Conservation (phyloP, 2,888 invertebrate genomes). For the Cotesia congregata region DNA sequence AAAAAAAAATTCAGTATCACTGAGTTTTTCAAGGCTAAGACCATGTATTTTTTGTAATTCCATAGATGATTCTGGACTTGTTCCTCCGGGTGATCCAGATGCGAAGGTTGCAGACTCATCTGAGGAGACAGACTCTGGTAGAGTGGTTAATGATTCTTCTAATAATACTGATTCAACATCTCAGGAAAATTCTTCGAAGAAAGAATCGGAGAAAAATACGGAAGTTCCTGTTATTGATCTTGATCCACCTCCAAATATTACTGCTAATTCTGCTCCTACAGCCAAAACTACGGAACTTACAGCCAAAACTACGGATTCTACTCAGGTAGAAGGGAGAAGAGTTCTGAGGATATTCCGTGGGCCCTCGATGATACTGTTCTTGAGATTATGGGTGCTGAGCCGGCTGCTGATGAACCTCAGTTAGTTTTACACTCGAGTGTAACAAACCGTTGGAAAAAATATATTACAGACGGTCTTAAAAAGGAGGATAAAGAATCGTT, state of each 20-base stretch:
- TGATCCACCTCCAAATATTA: not conserved
- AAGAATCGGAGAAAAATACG: not conserved
- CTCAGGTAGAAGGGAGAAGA: not conserved
- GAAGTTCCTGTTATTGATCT: not conserved
- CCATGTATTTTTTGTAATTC: not conserved
- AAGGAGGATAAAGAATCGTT: slow-evolving; percentile 8
- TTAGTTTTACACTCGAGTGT: slow-evolving; percentile 25
- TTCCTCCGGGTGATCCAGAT: not conserved
- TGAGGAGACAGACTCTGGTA: not conserved
- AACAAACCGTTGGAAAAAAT: slow-evolving; percentile 31
- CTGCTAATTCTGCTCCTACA: not conserved
- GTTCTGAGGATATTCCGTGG: not conserved
- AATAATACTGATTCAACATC: not conserved
- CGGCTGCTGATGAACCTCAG: slow-evolving; percentile 10
- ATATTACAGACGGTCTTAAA: slow-evolving; percentile 25
- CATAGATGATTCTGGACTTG: slow-evolving; percentile 1
- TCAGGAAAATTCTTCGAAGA: not conserved
- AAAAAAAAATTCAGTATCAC: not conserved
- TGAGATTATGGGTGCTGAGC: slow-evolving; percentile 24
- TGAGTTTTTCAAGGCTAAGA: not conserved
- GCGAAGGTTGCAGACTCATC: not conserved
- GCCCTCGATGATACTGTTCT: slow-evolving; percentile 24
- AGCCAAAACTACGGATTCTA: not conserved
- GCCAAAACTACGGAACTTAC: no score
- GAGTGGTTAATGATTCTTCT: no score